phyloP scores from a whole-genome alignment of 2,113 vertebrate genomes.

The Sterna hirundo region DNA sequence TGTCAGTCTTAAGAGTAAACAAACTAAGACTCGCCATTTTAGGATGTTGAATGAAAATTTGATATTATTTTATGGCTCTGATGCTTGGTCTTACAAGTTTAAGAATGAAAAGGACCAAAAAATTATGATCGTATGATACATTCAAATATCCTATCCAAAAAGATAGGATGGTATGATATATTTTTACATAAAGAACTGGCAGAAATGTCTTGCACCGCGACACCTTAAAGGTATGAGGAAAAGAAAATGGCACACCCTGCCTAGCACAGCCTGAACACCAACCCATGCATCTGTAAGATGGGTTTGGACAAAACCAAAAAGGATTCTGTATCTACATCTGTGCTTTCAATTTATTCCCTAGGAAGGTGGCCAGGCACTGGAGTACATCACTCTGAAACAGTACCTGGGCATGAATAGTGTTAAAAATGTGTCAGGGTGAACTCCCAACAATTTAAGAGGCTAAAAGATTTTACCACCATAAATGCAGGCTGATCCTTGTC shows the following conservation, averaged over 20 bases:
- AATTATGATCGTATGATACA: not conserved
- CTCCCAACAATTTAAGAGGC: rapidly evolving
- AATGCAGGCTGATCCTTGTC: not conserved
- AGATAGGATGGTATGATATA: not conserved
- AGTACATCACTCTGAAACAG: not conserved
- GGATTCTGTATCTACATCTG: not conserved
- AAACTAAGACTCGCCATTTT: not conserved
- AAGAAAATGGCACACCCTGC: not conserved
- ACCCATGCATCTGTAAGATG: not conserved
- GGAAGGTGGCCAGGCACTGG: not conserved
- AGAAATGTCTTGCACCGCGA: not conserved
- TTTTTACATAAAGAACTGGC: not conserved
- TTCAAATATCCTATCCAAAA: not conserved
- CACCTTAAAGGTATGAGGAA: not conserved
- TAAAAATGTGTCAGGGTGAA: not conserved
- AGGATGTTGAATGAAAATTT: not conserved
- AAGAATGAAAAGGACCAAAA: not conserved
- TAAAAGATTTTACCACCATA: not conserved
- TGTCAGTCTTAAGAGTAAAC: not conserved
- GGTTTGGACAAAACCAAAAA: not conserved
- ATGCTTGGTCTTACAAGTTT: not conserved
- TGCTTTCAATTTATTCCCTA: not conserved
- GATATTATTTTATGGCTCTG: not conserved
- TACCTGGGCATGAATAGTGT: not conserved
- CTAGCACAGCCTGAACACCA: not conserved